A percentile compares a stretch with the other conserved stretches of the same genome.
Evolutionary conservation across 2,113 vertebrate genomes (phyloP).

Genomic region (Dasyornis broadbenti): DNA sequence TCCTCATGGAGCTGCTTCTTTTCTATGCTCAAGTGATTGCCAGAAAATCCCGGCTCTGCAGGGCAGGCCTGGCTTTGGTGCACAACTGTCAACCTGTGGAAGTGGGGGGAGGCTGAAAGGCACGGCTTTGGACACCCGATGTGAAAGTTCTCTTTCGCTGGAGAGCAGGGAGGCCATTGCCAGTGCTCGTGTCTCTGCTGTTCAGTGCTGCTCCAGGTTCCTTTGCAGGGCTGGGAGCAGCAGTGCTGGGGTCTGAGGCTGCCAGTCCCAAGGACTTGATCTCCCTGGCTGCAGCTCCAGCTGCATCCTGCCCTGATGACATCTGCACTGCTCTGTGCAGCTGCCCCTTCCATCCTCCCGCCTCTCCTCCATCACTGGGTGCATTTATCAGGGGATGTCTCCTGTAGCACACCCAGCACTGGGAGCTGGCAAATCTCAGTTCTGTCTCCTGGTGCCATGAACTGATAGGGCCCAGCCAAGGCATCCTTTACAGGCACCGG

Average conservation of each 20-base stretch:
- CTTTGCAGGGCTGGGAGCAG: background rate
- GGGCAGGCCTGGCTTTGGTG: background rate
- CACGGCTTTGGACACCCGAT: background rate
- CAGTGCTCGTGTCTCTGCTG: background rate
- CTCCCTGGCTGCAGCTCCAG: background rate
- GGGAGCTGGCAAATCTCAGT: background rate
- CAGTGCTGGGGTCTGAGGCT: background rate
- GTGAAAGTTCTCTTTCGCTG: too few species aligned
- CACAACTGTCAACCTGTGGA: rapidly evolving
- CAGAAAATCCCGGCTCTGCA: background rate
- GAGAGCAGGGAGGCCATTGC: background rate
- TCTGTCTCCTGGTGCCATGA: background rate
- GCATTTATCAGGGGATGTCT: background rate
- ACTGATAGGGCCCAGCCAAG: rapidly evolving
- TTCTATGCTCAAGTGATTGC: background rate
- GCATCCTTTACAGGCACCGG: background rate
- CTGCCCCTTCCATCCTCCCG: background rate
- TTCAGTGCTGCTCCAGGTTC: too few species aligned
- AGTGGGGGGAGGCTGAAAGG: background rate
- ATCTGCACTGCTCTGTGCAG: background rate
- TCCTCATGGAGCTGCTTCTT: background rate
- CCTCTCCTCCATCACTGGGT: too few species aligned
- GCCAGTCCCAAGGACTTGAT: background rate
- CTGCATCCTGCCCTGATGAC: background rate
- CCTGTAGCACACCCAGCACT: background rate